These are phyloP conservation scores for Nothoprocta pentlandii DNA, from an alignment of 2,113 vertebrate species.

Conservation along the genomic window DNA sequence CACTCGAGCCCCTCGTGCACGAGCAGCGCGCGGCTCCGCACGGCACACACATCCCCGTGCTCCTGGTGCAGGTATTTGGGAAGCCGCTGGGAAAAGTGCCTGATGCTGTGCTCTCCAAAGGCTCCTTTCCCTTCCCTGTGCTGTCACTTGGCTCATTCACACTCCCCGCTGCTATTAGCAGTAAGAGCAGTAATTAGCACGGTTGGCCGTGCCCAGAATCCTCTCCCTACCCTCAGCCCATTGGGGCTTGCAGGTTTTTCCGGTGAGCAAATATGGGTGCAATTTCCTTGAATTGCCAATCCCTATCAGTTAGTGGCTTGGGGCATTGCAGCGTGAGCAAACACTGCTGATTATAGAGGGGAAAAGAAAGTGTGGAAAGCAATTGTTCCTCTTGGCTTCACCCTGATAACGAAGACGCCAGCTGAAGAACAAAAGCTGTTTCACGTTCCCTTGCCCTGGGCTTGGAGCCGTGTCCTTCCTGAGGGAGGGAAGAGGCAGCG, in stretches of 20 bases:
- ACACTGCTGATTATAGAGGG: conserved; percentile 25
- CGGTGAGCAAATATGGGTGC: conserved; percentile 23
- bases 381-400: conserved; percentile 29
- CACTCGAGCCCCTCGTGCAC: no score
- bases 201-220: neutral
- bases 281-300: neutral
- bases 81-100: neutral
- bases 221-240: neutral
- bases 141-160: neutral
- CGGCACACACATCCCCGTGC: neutral
- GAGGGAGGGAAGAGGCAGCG: neutral
- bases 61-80: neutral
- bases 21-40: rapidly evolving
- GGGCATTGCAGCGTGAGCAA: conserved; percentile 27
- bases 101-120: neutral
- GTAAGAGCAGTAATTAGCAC: neutral
- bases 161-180: neutral
- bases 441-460: neutral
- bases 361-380: conserved; percentile 25
- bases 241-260: neutral
- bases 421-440: neutral
- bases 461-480: conserved; percentile 1
- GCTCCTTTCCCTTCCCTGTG: conserved; percentile 27
- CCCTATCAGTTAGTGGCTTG: conserved; percentile 8
- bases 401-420: conserved; percentile 54